These are phyloP conservation scores for Characodon lateralis DNA, from an alignment of 2,797 vertebrate species.

Conservation along the genomic window DNA sequence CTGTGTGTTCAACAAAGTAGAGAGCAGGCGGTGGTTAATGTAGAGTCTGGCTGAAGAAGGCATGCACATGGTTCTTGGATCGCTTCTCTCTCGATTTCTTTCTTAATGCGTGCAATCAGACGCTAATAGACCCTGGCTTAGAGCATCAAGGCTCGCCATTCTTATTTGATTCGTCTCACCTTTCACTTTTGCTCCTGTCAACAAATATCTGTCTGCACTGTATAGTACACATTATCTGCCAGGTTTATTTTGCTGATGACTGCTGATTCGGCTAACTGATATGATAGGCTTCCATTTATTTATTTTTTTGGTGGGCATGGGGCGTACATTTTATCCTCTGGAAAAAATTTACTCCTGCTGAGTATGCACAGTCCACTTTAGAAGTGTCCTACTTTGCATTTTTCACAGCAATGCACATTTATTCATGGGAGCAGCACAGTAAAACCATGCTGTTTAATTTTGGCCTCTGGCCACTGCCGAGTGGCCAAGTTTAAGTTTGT, in stretches of 20 bases:
- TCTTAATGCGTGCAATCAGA: slow-evolving; percentile 67
- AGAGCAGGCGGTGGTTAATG: slow-evolving; percentile 68
- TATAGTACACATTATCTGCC: slow-evolving; percentile 12
- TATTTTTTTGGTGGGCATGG: neutral
- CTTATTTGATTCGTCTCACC: slow-evolving; percentile 40
- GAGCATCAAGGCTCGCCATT: slow-evolving; percentile 38
- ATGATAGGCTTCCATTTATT: slow-evolving; percentile 31
- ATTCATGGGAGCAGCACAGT: slow-evolving; percentile 55
- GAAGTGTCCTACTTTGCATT: slow-evolving; percentile 59
- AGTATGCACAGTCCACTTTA: slow-evolving; percentile 45
- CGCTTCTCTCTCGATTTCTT: slow-evolving; percentile 59
- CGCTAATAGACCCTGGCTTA: slow-evolving; percentile 63
- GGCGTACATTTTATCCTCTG: slow-evolving; percentile 33
- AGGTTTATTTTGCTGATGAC: slow-evolving; percentile 48
- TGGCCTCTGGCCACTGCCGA: slow-evolving; percentile 55
- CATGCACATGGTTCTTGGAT: slow-evolving; percentile 28
- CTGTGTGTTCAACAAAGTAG: slow-evolving; percentile 64
- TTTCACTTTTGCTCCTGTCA: slow-evolving; percentile 42
- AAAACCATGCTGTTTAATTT: slow-evolving; percentile 58
- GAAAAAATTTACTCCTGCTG: slow-evolving; percentile 61
- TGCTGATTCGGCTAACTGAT: slow-evolving; percentile 54
- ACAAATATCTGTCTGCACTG: slow-evolving; percentile 31
- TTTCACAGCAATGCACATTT: slow-evolving; percentile 60
- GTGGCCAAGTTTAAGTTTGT: slow-evolving; percentile 35
- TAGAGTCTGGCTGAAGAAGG: slow-evolving; percentile 46